These are phyloP conservation scores for Gouania willdenowi DNA, from an alignment of 2,797 vertebrate genomes.

Conservation along the genomic window DNA sequence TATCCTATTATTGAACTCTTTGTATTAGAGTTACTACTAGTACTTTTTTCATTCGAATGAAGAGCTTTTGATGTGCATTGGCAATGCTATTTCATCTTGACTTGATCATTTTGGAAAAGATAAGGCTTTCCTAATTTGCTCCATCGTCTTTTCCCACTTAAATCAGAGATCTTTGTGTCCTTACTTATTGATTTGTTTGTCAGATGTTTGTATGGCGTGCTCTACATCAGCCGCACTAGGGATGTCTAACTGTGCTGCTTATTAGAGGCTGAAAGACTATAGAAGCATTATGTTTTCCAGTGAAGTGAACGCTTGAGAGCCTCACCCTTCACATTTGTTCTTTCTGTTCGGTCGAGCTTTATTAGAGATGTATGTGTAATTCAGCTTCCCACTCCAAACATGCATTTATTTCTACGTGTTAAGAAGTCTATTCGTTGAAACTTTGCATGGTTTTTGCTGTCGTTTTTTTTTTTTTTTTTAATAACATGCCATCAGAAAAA, in stretches of 20 bases:
- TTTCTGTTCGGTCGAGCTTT: constrained; percentile 28
- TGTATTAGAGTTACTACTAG: constrained; percentile 30
- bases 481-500: no score
- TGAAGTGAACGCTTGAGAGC: constrained; percentile 29
- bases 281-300: constrained; percentile 36
- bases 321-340: constrained; percentile 33
- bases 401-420: no score
- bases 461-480: no score
- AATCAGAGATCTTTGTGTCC: constrained; percentile 40
- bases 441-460: no score
- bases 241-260: constrained; percentile 36
- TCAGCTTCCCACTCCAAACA: not conserved
- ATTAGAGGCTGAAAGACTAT: constrained; percentile 32
- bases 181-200: constrained; percentile 56
- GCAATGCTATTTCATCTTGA: constrained; percentile 22
- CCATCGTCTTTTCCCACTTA: constrained; percentile 28
- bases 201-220: constrained; percentile 20
- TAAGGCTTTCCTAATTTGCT: constrained; percentile 40
- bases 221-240: constrained; percentile 27
- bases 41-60: constrained; percentile 32
- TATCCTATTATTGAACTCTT: constrained; percentile 54
- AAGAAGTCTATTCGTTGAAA: no score
- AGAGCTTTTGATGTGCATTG: constrained; percentile 20
- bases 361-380: constrained; percentile 27
- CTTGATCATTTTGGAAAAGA: constrained; percentile 45